Percentiles rank a stretch among this genome's conserved stretches.
Evolutionary conservation across 2,113 vertebrate species (phyloP).

Genomic region (Ophiodon elongatus): DNA sequence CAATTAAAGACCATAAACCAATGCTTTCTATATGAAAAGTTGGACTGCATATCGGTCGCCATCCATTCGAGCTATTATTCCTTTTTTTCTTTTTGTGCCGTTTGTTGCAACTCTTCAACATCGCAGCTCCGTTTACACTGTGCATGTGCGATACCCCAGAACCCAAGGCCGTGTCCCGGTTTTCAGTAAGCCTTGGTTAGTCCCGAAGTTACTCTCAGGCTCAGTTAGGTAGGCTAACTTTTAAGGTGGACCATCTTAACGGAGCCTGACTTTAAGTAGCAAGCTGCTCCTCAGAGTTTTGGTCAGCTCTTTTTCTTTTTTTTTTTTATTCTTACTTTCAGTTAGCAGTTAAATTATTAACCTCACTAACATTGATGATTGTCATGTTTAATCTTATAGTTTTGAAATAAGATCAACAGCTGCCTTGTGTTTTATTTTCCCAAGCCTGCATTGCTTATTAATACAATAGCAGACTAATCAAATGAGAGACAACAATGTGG

Average conservation of each 20-base stretch:
- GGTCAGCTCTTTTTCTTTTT: neutral
- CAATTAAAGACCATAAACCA: neutral
- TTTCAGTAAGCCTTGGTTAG: too few relatives aligned
- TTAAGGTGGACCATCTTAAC: neutral
- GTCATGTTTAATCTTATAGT: constrained; percentile 46
- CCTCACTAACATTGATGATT: constrained; percentile 10
- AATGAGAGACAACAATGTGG: constrained; percentile 76
- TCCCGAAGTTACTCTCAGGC: too few relatives aligned
- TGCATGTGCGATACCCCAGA: too few relatives aligned
- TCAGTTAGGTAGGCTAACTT: too few relatives aligned
- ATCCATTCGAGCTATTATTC: neutral
- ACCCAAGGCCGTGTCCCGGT: too few relatives aligned
- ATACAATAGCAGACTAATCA: constrained; percentile 78
- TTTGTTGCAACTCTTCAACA: neutral
- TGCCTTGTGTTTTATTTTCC: constrained; percentile 8
- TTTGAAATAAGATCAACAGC: constrained; percentile 39
- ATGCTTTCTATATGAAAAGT: neutral
- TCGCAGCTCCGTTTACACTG: too few relatives aligned
- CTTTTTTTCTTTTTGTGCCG: neutral
- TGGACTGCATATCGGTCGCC: neutral
- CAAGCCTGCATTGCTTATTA: constrained; percentile 51
- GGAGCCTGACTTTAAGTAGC: neutral
- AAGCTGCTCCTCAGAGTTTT: neutral
- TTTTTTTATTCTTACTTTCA: neutral
- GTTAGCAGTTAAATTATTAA: neutral